Base-by-base conservation (phyloP, 1,140 invertebrate species). In the Lepidurus apus region DNA sequence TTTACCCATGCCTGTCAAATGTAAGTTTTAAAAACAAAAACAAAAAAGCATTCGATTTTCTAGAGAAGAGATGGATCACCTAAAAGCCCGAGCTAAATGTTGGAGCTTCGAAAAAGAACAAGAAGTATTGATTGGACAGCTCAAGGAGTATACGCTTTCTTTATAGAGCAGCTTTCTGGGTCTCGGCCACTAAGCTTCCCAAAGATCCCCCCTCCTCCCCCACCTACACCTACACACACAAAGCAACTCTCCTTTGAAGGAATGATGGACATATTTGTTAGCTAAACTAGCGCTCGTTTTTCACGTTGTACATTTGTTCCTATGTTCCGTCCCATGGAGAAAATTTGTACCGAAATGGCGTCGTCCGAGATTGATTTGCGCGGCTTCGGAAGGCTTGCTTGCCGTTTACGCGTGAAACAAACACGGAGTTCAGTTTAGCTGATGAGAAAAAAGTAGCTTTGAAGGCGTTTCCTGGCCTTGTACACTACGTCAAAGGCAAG, bases 1-100 rank as follows among this genome's bases (percentile, higher is more conserved):
- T 43, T 89, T 95, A 7, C 89, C 91, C 82, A 87, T 96, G 78
- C 93, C 92, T 88, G 91, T 96, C 82, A 93, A 95, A 90, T 95
- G 94, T 95, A 89, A 94, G 94, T 93, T 75, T 21, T 6, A 8
- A 11, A 21, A 45, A 78, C 43, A 13, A 7, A 65, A 65, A 7
- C 43, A 13, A 7, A 65, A 65, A 7, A 17, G 53, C 53, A 17
- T 65, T 65, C 53, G 7, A n/a, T 21, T 34, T 65, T 65, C 53
- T 21, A 21, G 34, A 43, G 45, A 44, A 74, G 80, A 73, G 24
- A 75, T 42, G n/a, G 65, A 77, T 24, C 34, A 65, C 42, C 34
- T 44, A 11, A 24, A 47, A 74, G 17, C n/a, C 47, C 34, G 34
- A 65, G 76, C 10, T 21, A 74, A 9, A 77, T 8, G 47, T 43